Evolutionary conservation across 35 echinoderm and acorn worm species (phyloP), one percentile per base, ranked within the genome.

Genomic region (Strongylocentrotus purpuratus): DNA sequence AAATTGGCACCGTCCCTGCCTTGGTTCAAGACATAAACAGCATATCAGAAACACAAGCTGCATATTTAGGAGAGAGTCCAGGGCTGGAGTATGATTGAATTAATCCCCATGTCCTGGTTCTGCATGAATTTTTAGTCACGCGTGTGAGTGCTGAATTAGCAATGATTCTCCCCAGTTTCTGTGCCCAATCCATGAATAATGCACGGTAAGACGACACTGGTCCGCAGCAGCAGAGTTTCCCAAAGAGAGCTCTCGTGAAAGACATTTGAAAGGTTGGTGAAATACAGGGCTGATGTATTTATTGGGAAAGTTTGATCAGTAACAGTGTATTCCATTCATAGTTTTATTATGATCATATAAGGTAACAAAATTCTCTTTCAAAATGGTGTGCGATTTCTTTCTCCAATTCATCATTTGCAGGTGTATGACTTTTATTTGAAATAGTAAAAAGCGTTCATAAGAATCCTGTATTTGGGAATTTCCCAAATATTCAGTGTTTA

Each of bases 21-120:
- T 89, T 89, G 31, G 45, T 93, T 93, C 48, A 32, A 58, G 33
- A 28, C 91, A 58, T 93, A 93, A 93, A 31, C 46, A 93, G 91
- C 91, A 58, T 58, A 55, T 48, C 10, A 93, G 32, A 58, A 93
- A 93, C 20, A 46, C 91, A 55, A 48, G n/a, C 32, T 92, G 46
- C 91, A 93, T 93, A 46, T 58, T 93, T 20, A 33, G 22, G 10
- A 31, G 46, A 31, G 91, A 58, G 32, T 47, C 91, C 91, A 47
- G 45, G 45, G 65, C 47, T 50, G 31, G 4, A 50, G 45, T 31
- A 32, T 93, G 32, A 93, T 93, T 93, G 91, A 93, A 93, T 47
- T 89, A 41, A 89, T 89, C 87, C 65, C 18, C 65, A 78, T 78
- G 65, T 78, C 65, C 65, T 28, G 65, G 65, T 78, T 78, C 65